These are phyloP conservation scores for Agonopterix heracliana DNA, from an alignment of 2,888 invertebrate genomes.

Conservation along the genomic window DNA sequence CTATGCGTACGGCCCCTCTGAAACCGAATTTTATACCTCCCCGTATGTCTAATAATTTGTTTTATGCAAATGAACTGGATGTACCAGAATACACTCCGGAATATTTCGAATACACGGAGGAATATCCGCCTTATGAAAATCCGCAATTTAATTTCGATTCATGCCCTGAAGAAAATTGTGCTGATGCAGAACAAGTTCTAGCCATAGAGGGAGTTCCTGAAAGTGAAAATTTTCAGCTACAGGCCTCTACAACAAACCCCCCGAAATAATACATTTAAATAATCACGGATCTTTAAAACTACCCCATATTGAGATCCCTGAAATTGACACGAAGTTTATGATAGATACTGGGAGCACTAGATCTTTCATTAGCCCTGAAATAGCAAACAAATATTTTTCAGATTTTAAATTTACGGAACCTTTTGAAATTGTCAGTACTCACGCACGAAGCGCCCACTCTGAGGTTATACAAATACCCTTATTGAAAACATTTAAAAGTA, in stretches of 20 bases:
- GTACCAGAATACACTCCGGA: not conserved
- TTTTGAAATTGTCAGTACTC: conserved; percentile 10
- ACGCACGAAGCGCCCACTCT: conserved; percentile 8
- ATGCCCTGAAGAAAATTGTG: not conserved
- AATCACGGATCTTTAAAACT: conserved; percentile 1
- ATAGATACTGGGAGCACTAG: conserved; percentile 16
- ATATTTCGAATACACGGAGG: not conserved
- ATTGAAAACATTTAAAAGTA: conserved; percentile 5
- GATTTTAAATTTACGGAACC: conserved; percentile 3
- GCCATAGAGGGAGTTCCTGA: not conserved
- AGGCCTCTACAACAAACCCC: conserved; percentile 1
- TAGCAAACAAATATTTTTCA: conserved; percentile 10
- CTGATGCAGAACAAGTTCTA: not conserved
- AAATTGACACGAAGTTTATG: conserved; percentile 12
- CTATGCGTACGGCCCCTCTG: conserved; percentile 1
- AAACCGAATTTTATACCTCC: not conserved
- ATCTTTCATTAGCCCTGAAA: conserved; percentile 11
- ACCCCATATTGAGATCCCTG: conserved; percentile 14
- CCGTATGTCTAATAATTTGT: not conserved
- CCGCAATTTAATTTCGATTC: too few species aligned
- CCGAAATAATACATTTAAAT: conserved; percentile 5
- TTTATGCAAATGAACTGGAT: not conserved
- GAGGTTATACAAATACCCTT: conserved; percentile 6
- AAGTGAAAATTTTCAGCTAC: conserved; percentile 2
- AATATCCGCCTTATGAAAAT: not conserved